phyloP scores from a whole-genome alignment of 2,888 invertebrate genomes.

The Anodontia alba region DNA sequence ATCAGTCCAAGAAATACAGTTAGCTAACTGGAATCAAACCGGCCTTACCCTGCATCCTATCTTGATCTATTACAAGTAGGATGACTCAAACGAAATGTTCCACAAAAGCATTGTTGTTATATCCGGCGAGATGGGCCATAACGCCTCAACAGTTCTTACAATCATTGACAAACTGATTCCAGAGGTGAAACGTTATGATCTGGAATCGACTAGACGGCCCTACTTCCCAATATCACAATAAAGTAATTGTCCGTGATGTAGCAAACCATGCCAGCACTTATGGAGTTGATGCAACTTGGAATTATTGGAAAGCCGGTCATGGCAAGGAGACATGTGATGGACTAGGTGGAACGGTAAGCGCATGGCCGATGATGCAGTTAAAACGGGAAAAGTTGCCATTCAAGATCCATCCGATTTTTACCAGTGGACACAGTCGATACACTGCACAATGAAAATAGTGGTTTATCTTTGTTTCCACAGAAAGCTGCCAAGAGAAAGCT shows the following conservation, averaged over 20 bases:
- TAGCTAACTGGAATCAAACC: no score
- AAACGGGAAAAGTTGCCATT: background rate
- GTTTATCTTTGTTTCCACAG: conserved; percentile 7
- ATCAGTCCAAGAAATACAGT: no score
- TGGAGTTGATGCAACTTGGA: background rate
- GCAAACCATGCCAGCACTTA: background rate
- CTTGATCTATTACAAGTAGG: no score
- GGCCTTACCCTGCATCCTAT: no score
- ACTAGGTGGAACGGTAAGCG: background rate
- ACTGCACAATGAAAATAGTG: conserved; percentile 16
- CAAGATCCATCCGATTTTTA: background rate
- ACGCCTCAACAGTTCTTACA: background rate
- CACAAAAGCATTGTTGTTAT: background rate
- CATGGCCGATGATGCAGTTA: background rate
- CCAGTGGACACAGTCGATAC: background rate
- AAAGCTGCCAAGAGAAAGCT: conserved; percentile 16
- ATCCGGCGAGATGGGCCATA: background rate
- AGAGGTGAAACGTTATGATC: background rate
- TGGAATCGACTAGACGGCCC: conserved; percentile 22
- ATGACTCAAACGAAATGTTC: no score
- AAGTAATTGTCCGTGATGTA: conserved; percentile 11
- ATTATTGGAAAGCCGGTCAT: conserved; percentile 23
- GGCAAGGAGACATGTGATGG: conserved; percentile 23
- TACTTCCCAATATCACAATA: conserved; percentile 12
- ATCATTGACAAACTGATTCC: background rate